Percentiles rank a stretch among this genome's conserved stretches.
phyloP scores from a whole-genome alignment of 2,797 vertebrate genomes.

The Intellagama lesueurii region DNA sequence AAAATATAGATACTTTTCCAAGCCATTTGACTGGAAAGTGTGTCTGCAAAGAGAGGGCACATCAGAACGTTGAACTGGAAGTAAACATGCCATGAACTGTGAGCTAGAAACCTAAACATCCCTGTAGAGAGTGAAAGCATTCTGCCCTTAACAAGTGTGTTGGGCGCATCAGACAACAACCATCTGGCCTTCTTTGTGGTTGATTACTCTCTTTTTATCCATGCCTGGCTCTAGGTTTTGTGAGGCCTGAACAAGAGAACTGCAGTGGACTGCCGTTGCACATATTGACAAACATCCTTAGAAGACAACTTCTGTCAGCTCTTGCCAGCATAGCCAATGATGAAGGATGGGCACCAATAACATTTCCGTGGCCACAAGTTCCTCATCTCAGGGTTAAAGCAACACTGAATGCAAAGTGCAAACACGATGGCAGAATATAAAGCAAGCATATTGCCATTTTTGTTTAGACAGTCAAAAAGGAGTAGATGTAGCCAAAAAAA shows the following conservation, averaged over 20 bases:
- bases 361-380: background rate
- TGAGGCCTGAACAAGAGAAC: background rate
- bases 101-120: too few species aligned
- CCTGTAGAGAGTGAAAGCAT: too few species aligned
- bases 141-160: too few species aligned
- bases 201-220: too few species aligned
- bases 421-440: background rate
- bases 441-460: background rate
- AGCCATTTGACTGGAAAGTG: too few species aligned
- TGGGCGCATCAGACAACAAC: too few species aligned
- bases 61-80: too few species aligned
- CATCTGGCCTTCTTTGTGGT: too few species aligned
- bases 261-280: background rate
- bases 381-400: background rate
- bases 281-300: background rate
- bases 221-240: too few species aligned
- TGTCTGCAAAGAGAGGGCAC: too few species aligned
- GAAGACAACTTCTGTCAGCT: background rate
- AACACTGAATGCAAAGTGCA: background rate
- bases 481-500: background rate
- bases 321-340: background rate
- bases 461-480: background rate
- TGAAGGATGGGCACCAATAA: background rate
- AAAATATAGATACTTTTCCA: too few species aligned
- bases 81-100: too few species aligned